Evolutionary conservation across 2,797 vertebrate genomes (phyloP).

Genomic region (Oryzias sinensis): DNA sequence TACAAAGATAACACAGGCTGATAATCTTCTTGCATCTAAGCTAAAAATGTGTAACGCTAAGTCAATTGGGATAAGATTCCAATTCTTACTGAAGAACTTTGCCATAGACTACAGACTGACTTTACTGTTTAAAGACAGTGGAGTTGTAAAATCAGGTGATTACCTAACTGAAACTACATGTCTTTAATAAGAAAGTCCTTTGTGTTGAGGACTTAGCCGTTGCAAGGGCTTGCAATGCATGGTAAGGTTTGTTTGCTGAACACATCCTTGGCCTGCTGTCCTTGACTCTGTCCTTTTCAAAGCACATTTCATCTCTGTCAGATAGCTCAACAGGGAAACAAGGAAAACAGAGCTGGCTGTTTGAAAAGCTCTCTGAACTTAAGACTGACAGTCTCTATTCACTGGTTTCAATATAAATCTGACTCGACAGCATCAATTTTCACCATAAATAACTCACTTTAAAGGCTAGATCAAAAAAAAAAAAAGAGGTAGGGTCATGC

Average conservation of each 20-base stretch:
- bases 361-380: conserved; percentile 74
- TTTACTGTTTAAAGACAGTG: no score
- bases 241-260: conserved; percentile 56
- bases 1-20: no score
- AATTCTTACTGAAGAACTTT: no score
- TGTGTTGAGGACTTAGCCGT: conserved; percentile 45
- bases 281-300: conserved; percentile 76
- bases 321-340: conserved; percentile 38
- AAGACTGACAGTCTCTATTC: conserved; percentile 65
- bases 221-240: conserved; percentile 39
- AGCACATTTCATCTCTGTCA: conserved; percentile 68
- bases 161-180: neutral
- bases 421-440: conserved; percentile 71
- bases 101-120: no score
- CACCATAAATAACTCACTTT: conserved; percentile 70
- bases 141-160: no score
- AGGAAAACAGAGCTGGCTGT: conserved; percentile 58
- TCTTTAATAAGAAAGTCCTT: conserved; percentile 12
- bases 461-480: conserved; percentile 44
- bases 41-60: no score
- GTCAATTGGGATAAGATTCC: no score
- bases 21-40: no score
- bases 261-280: conserved; percentile 53
- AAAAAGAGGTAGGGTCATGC: conserved; percentile 38
- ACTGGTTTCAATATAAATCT: conserved; percentile 63